Evolutionary conservation across 30 jellyfish, hydroid and myxozoan genomes (phyloP).

Genomic region (Hydractinia echinata): DNA sequence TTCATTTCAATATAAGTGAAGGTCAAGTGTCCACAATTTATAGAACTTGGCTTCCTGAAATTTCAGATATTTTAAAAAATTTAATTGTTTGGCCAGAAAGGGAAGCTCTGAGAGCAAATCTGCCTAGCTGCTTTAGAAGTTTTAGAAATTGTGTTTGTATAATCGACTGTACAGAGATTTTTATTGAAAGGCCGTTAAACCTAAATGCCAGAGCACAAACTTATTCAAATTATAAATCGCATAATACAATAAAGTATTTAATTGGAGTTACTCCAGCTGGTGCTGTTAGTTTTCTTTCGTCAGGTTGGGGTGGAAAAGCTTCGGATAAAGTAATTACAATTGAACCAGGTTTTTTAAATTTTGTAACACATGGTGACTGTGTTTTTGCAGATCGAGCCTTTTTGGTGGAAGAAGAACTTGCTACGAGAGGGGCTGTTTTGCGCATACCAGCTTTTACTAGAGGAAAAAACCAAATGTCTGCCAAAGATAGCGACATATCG

Average conservation of each 20-base stretch:
- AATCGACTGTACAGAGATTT: too few relatives aligned
- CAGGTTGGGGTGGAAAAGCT: conserved; percentile 66
- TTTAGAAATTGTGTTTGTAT: too few relatives aligned
- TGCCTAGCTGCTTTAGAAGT: conserved; percentile 1
- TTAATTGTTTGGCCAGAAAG: conserved; percentile 23
- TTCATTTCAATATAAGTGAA: conserved; percentile 2
- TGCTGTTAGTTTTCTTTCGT: conserved; percentile 49
- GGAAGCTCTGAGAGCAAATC: background rate
- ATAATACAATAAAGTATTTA: conserved; percentile 48
- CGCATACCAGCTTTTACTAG: conserved; percentile 55
- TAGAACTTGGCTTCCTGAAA: conserved; percentile 36
- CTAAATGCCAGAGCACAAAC: conserved; percentile 20
- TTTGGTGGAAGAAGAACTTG: conserved; percentile 41
- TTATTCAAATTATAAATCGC: conserved; percentile 33
- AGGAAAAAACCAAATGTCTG: conserved; percentile 47
- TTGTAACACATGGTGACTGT: conserved; percentile 40
- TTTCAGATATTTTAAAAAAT: background rate
- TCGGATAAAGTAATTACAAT: conserved; percentile 55
- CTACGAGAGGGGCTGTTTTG: conserved; percentile 44
- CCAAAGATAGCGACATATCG: conserved; percentile 41
- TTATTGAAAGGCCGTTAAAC: too few relatives aligned
- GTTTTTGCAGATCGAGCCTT: conserved; percentile 72
- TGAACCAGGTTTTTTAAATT: conserved; percentile 30
- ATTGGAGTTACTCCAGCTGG: conserved; percentile 52
- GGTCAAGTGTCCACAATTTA: conserved; percentile 27